These are phyloP conservation scores for Agrilus planipennis DNA, from an alignment of 1,140 invertebrate species.

Conservation along the genomic window DNA sequence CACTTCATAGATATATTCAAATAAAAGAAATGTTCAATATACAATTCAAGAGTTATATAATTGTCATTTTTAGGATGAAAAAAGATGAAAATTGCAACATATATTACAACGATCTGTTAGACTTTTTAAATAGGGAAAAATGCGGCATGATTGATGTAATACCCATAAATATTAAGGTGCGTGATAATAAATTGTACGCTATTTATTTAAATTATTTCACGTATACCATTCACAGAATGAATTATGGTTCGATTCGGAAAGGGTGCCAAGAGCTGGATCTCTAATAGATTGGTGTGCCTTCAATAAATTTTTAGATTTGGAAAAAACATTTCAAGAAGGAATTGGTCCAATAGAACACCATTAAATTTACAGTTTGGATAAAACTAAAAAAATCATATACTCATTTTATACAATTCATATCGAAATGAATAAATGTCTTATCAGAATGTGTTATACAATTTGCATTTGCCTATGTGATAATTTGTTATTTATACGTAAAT, in stretches of 20 bases:
- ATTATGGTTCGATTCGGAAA: constrained; percentile 38
- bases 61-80: constrained; percentile 32
- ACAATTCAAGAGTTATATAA: no score
- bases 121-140: constrained; percentile 45
- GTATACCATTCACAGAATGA: constrained; percentile 29
- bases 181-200: constrained; percentile 1
- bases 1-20: no score
- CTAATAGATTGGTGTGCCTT: constrained; percentile 39
- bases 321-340: constrained; percentile 31
- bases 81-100: constrained; percentile 50
- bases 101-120: constrained; percentile 43
- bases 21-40: no score
- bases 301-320: constrained; percentile 38
- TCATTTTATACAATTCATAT: no score
- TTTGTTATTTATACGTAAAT: no score
- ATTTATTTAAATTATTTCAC: constrained; percentile 4
- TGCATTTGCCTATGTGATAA: no score
- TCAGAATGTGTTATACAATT: no score
- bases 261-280: constrained; percentile 29
- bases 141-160: constrained; percentile 38
- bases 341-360: no score
- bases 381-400: no score
- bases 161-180: constrained; percentile 42
- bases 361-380: no score
- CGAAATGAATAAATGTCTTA: no score